Conservation (phyloP, 1,140 invertebrate species). For the Stegodyphus mimosarum region DNA sequence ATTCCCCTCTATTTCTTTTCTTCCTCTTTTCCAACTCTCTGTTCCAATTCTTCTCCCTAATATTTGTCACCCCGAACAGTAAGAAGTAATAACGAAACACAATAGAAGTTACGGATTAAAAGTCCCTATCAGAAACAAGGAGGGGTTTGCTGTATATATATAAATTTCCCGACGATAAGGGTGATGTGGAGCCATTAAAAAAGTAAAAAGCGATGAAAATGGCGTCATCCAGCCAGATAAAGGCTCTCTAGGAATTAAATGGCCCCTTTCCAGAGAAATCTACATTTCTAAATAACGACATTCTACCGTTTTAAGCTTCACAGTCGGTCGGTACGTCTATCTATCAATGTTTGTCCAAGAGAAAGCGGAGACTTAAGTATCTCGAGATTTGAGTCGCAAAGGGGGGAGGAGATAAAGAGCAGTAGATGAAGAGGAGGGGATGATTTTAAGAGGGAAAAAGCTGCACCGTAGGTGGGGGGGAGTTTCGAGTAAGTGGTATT, state of each 20-base stretch:
- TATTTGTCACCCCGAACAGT: constrained; percentile 19
- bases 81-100: constrained; percentile 41
- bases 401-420: background rate
- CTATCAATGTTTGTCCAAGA: constrained; percentile 53
- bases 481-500: constrained; percentile 41
- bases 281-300: constrained; percentile 59
- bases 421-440: constrained; percentile 20
- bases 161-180: constrained; percentile 9
- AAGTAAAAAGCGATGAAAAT: constrained; percentile 34
- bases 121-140: constrained; percentile 26
- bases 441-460: constrained; percentile 51
- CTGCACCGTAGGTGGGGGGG: background rate
- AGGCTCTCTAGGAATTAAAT: constrained; percentile 40
- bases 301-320: constrained; percentile 50
- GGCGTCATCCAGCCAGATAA: constrained; percentile 48
- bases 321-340: constrained; percentile 26
- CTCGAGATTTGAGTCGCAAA: constrained; percentile 23
- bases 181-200: constrained; percentile 33
- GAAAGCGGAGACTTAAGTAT: constrained; percentile 49
- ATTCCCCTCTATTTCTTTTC: background rate
- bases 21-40: background rate
- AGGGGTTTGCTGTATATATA: background rate
- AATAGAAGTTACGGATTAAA: constrained; percentile 49
- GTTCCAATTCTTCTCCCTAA: constrained; percentile 2
- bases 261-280: constrained; percentile 39